Conservation (phyloP, 2,888 invertebrate species). For the Nomada flava region DNA sequence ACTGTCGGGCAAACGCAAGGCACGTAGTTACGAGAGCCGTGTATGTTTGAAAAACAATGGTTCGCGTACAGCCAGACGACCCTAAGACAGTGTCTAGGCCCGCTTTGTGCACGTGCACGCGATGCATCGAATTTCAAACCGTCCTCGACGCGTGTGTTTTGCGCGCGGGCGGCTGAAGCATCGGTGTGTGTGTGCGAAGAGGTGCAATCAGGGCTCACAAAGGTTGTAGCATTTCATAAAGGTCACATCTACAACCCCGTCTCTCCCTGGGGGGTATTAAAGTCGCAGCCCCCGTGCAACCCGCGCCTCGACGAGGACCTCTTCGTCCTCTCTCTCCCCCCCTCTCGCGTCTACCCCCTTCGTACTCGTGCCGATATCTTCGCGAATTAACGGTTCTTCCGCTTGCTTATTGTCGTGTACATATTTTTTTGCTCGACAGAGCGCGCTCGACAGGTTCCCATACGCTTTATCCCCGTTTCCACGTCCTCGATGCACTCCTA, state of each 20-base stretch:
- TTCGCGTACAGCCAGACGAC: conserved; percentile 40
- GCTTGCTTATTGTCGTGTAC: conserved; percentile 50
- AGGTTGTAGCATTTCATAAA: conserved; percentile 81
- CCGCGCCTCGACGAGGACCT: conserved; percentile 46
- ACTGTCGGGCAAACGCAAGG: conserved; percentile 28
- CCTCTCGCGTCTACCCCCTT: neutral
- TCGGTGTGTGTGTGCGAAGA: conserved; percentile 53
- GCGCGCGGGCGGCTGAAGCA: conserved; percentile 11
- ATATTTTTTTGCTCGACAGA: conserved; percentile 37
- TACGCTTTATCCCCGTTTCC: neutral
- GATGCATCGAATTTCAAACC: conserved; percentile 2
- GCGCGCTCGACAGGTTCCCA: conserved; percentile 5
- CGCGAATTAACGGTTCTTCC: conserved; percentile 54
- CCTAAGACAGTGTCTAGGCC: conserved; percentile 52
- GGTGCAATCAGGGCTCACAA: conserved; percentile 76
- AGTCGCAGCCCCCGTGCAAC: conserved; percentile 72
- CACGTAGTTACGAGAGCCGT: conserved; percentile 14
- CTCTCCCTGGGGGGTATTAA: conserved; percentile 77
- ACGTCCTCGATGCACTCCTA: conserved; percentile 7
- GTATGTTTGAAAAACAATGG: conserved; percentile 66
- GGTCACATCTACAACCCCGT: conserved; percentile 73
- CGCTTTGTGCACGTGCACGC: conserved; percentile 24
- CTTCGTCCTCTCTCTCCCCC: conserved; percentile 16
- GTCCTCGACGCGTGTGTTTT: neutral
- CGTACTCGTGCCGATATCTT: conserved; percentile 46